These are phyloP conservation scores for Neolamprologus caudopunctatus DNA, from an alignment of 2,113 vertebrate species.

Conservation along the genomic window DNA sequence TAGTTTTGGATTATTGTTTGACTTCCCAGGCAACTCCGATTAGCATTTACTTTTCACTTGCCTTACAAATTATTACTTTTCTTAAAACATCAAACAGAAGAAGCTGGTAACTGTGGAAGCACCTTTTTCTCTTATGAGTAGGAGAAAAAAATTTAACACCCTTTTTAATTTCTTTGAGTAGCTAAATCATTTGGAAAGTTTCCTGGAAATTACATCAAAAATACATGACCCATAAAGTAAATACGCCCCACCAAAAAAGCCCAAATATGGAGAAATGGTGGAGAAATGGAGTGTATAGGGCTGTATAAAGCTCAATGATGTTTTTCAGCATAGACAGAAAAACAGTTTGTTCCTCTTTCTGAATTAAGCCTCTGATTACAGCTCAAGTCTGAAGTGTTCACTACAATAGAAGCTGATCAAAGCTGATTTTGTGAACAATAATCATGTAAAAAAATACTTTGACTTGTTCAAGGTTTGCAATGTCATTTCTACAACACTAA, in stretches of 20 bases:
- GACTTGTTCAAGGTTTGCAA: background rate
- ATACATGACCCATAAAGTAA: background rate
- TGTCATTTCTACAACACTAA: background rate
- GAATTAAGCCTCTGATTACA: background rate
- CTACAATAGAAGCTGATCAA: background rate
- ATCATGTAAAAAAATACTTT: background rate
- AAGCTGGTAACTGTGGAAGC: background rate
- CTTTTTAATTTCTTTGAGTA: background rate
- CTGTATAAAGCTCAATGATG: background rate
- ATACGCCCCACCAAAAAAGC: background rate
- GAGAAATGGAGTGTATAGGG: background rate
- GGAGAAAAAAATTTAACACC: background rate
- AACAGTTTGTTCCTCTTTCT: background rate
- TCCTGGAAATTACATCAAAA: background rate
- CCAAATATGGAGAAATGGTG: background rate
- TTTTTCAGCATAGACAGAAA: background rate
- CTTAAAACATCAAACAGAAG: background rate
- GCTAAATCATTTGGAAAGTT: background rate
- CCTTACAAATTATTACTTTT: background rate
- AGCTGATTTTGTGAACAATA: background rate
- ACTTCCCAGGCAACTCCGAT: background rate
- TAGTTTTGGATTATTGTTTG: background rate
- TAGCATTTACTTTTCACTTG: background rate
- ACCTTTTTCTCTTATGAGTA: background rate
- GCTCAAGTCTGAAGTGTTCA: background rate